Percentiles rank a stretch among this genome's conserved stretches.
Evolutionary conservation across 2,113 vertebrate genomes (phyloP).

Genomic region (Marmota monax): DNA sequence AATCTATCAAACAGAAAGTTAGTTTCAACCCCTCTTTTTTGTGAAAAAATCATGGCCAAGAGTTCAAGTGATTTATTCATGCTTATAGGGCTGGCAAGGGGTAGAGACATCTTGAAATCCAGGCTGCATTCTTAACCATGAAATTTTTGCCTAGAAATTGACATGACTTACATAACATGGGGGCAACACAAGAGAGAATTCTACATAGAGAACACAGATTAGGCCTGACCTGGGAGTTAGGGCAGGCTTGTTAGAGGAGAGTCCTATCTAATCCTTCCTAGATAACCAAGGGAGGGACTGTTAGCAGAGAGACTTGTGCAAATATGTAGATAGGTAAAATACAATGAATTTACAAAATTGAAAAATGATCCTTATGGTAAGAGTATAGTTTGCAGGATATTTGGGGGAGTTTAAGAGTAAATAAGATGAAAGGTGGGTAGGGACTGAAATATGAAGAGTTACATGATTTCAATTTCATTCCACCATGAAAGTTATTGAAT

Average conservation of each 20-base stretch:
- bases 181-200: not conserved
- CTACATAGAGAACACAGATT: not conserved
- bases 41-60: no score
- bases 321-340: not conserved
- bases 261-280: no score
- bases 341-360: not conserved
- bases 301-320: not conserved
- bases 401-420: not conserved
- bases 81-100: not conserved
- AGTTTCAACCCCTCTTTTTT: not conserved
- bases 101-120: not conserved
- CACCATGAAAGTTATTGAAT: not conserved
- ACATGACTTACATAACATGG: not conserved
- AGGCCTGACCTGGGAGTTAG: not conserved
- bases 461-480: not conserved
- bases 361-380: not conserved
- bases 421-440: not conserved
- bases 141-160: not conserved
- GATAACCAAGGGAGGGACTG: not conserved
- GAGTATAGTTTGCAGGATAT: not conserved
- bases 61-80: not conserved
- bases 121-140: not conserved
- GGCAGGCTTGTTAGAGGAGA: not conserved
- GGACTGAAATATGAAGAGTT: not conserved
- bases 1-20: not conserved